Evolutionary conservation across 1,140 invertebrate species (phyloP).

Genomic region (Cherax quadricarinatus): DNA sequence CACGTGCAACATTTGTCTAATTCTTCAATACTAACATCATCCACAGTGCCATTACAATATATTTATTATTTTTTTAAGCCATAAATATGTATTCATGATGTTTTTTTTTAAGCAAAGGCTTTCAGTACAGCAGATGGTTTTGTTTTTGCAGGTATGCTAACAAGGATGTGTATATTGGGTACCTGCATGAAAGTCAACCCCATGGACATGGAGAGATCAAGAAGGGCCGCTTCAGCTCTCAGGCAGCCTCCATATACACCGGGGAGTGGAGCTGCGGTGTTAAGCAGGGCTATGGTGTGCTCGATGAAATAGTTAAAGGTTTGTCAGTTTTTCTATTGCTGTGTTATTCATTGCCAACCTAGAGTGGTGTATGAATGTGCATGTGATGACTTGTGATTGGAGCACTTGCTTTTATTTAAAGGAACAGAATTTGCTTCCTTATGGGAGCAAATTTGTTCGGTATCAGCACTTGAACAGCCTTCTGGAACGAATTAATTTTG

Average conservation of each 20-base stretch:
- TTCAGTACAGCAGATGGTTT: neutral
- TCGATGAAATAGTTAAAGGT: constrained; percentile 63
- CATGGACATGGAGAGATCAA: constrained; percentile 52
- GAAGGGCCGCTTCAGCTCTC: constrained; percentile 55
- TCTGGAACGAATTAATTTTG: too few species aligned
- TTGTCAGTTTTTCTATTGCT: neutral
- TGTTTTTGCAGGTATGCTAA: constrained; percentile 40
- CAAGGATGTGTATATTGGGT: constrained; percentile 54
- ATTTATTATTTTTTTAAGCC: too few species aligned
- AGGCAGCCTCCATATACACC: constrained; percentile 61
- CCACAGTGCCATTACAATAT: too few species aligned
- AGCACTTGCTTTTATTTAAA: too few species aligned
- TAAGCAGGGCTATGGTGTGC: constrained; percentile 55
- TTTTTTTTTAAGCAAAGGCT: too few species aligned
- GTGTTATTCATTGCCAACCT: neutral
- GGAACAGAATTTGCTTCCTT: too few species aligned
- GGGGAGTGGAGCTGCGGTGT: constrained; percentile 51
- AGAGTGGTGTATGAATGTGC: neutral
- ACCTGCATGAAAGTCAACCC: constrained; percentile 42
- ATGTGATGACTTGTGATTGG: too few species aligned
- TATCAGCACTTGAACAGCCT: too few species aligned
- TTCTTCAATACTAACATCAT: too few species aligned
- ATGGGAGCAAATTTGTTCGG: too few species aligned
- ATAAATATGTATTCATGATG: too few species aligned
- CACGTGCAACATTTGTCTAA: too few species aligned